A percentile compares a stretch with the other conserved stretches of the same genome.
phyloP scores from a whole-genome alignment of 2,113 vertebrate genomes.

The Siniperca knerii region DNA sequence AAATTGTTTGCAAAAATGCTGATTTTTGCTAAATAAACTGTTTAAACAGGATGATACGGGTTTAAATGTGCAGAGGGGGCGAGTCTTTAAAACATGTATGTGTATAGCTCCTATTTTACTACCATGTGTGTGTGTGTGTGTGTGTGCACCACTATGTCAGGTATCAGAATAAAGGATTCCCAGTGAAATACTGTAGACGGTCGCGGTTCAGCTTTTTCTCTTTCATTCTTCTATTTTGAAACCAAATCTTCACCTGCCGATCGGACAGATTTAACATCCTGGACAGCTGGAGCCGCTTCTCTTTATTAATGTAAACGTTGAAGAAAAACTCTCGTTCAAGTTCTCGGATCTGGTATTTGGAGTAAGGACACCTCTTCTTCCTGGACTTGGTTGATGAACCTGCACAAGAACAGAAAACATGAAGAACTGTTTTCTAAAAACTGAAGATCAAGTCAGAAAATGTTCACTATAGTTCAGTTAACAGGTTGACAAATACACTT shows the following conservation, averaged over 20 bases:
- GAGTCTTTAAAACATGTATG: slow-evolving; percentile 52
- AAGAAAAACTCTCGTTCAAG: slow-evolving; percentile 99
- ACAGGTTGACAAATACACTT: not conserved
- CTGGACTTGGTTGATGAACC: slow-evolving; percentile 92
- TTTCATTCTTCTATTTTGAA: slow-evolving; percentile 99
- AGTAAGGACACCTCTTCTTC: slow-evolving; percentile 98
- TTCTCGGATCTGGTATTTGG: slow-evolving; percentile 99
- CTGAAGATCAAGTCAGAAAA: not conserved
- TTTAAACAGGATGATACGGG: slow-evolving; percentile 1
- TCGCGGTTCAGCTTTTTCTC: slow-evolving; percentile 99
- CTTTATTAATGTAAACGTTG: slow-evolving; percentile 99
- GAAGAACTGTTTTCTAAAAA: not conserved
- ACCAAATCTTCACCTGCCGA: slow-evolving; percentile 99
- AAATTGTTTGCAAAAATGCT: slow-evolving; percentile 10
- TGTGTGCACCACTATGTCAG: slow-evolving; percentile 23
- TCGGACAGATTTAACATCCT: slow-evolving; percentile 98
- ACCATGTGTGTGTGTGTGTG: slow-evolving; percentile 36
- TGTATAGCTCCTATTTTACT: not conserved
- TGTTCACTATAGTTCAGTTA: not conserved
- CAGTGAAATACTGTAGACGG: slow-evolving; percentile 98
- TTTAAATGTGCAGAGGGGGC: slow-evolving; percentile 19
- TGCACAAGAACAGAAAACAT: slow-evolving; percentile 63
- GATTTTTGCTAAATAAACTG: slow-evolving; percentile 7
- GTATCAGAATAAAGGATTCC: slow-evolving; percentile 96
- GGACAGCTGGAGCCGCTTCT: slow-evolving; percentile 98